Percentiles rank a stretch among this genome's conserved stretches.
Evolutionary conservation across 2,888 invertebrate species (phyloP).

Genomic region (Andrena fulva): DNA sequence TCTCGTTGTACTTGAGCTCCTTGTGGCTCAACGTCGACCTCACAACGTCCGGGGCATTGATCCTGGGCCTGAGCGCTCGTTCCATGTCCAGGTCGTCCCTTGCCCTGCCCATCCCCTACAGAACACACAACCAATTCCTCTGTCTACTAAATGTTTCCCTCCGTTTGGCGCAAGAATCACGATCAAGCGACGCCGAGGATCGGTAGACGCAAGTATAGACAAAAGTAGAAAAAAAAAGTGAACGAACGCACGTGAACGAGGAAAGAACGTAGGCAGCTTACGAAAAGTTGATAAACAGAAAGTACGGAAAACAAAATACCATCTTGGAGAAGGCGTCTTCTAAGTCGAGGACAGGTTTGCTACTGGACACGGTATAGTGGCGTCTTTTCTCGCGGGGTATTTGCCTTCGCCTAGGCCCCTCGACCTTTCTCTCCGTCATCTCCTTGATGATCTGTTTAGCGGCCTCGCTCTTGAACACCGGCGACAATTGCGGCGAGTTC

Average conservation of each 20-base stretch:
- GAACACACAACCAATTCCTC: slow-evolving; percentile 16
- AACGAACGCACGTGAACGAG: slow-evolving; percentile 20
- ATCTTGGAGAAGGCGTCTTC: slow-evolving; percentile 82
- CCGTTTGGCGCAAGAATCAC: slow-evolving; percentile 1
- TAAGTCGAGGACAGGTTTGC: slow-evolving; percentile 81
- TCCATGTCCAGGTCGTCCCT: slow-evolving; percentile 95
- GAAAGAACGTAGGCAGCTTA: not conserved
- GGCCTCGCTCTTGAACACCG: slow-evolving; percentile 94
- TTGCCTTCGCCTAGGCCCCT: slow-evolving; percentile 87
- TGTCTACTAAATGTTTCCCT: too few species aligned
- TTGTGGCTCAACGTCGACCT: slow-evolving; percentile 90
- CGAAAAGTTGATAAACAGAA: slow-evolving; percentile 23
- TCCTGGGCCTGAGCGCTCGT: slow-evolving; percentile 90
- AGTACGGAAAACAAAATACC: slow-evolving; percentile 74
- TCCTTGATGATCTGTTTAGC: slow-evolving; percentile 94
- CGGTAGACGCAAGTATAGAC: slow-evolving; percentile 13
- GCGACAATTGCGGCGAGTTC: slow-evolving; percentile 88
- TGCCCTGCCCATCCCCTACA: slow-evolving; percentile 86
- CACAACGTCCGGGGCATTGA: slow-evolving; percentile 94
- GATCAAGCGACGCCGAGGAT: slow-evolving; percentile 1
- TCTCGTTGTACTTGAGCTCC: slow-evolving; percentile 90
- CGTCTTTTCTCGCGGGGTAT: slow-evolving; percentile 93
- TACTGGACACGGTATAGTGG: slow-evolving; percentile 91
- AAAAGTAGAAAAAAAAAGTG: slow-evolving; percentile 9
- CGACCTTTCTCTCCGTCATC: slow-evolving; percentile 87